Percentiles rank a stretch among this genome's conserved stretches.
Evolutionary conservation across 2,113 vertebrate genomes (phyloP).

Genomic region (Amblyornis subalaris): DNA sequence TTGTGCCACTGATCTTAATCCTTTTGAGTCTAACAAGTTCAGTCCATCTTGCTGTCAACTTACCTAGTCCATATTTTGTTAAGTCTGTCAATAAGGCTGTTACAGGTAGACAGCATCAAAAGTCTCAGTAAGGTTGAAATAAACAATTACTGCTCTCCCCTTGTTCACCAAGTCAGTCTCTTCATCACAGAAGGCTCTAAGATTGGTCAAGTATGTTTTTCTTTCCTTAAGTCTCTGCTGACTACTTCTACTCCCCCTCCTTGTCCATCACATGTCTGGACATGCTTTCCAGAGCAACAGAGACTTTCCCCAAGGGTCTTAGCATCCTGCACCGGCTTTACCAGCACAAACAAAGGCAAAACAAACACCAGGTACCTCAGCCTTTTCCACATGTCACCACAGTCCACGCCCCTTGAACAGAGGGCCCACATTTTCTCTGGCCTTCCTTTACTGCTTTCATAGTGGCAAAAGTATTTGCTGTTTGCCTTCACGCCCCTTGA

Average conservation of each 20-base stretch:
- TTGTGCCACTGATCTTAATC: neutral
- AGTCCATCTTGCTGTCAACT: neutral
- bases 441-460: neutral
- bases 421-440: neutral
- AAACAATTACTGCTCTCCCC: neutral
- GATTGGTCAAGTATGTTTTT: neutral
- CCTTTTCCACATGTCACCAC: neutral
- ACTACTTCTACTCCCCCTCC: neutral
- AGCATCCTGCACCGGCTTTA: neutral
- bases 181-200: neutral
- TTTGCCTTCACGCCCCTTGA: neutral
- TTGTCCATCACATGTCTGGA: neutral
- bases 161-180: neutral
- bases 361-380: neutral
- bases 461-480: neutral
- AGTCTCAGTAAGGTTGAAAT: neutral
- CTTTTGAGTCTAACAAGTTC: neutral
- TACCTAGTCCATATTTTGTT: neutral
- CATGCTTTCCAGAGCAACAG: neutral
- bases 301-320: neutral
- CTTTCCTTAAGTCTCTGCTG: neutral
- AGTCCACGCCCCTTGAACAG: neutral
- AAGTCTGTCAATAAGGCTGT: neutral
- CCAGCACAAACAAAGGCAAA: neutral
- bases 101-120: neutral